Evolutionary conservation across 2,797 vertebrate species (phyloP).

Genomic region (Sebastolobus altivelis): DNA sequence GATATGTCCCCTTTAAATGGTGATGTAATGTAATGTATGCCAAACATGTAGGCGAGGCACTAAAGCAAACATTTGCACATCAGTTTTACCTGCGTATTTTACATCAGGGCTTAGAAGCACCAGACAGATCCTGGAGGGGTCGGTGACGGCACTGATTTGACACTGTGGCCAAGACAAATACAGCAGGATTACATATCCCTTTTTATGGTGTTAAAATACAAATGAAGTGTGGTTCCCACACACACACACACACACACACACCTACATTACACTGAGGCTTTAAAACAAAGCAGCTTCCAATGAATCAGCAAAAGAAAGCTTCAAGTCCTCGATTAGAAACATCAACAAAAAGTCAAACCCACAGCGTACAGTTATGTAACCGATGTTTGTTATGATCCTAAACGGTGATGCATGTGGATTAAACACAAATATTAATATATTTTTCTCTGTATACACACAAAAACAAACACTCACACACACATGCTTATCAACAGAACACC

Average conservation of each 20-base stretch:
- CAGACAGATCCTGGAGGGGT: not conserved
- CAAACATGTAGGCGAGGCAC: not conserved
- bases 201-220: slow-evolving; percentile 4
- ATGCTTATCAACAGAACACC: not conserved
- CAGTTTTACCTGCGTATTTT: not conserved
- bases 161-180: not conserved
- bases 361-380: slow-evolving; percentile 36
- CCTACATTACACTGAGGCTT: slow-evolving; percentile 16
- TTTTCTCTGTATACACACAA: not conserved
- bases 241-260: not conserved
- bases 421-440: slow-evolving; percentile 14
- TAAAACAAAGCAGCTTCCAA: not conserved
- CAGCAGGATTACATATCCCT: not conserved
- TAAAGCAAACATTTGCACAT: not conserved
- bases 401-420: slow-evolving; percentile 29
- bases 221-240: slow-evolving; percentile 5
- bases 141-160: not conserved
- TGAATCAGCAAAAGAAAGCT: slow-evolving; percentile 10
- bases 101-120: not conserved
- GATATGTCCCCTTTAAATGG: not conserved
- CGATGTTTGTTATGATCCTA: slow-evolving; percentile 34
- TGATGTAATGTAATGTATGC: not conserved
- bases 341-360: slow-evolving; percentile 25
- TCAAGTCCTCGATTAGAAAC: slow-evolving; percentile 3
- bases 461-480: not conserved